These are phyloP conservation scores for Achatina immaculata DNA, from an alignment of 1,140 invertebrate species.

Conservation along the genomic window DNA sequence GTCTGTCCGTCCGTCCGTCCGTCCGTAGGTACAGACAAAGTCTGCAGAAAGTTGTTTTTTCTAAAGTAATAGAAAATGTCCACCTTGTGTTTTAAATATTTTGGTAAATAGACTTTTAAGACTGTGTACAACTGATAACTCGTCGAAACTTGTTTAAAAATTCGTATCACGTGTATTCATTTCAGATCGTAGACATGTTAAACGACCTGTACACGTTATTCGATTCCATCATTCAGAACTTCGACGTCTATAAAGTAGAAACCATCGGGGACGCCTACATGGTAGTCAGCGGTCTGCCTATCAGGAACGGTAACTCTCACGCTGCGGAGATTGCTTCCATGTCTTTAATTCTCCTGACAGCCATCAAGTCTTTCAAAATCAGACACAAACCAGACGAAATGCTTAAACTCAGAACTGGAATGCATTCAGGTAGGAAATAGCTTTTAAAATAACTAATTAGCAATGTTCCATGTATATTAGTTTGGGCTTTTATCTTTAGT, in stretches of 20 bases:
- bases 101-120: no score
- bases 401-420: conserved; percentile 90
- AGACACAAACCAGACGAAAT: conserved; percentile 85
- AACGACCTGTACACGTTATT: conserved; percentile 67
- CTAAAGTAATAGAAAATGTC: no score
- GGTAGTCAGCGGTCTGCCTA: conserved; percentile 81
- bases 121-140: no score
- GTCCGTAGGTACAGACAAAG: no score
- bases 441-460: no score
- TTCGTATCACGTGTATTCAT: no score
- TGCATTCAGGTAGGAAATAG: conserved; percentile 83
- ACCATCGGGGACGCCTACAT: conserved; percentile 68
- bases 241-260: conserved; percentile 68
- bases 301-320: conserved; percentile 89
- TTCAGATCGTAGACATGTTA: conserved; percentile 73
- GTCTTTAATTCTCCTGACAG: conserved; percentile 87
- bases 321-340: conserved; percentile 92
- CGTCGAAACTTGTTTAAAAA: no score
- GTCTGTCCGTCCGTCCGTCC: no score
- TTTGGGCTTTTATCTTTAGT: no score
- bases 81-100: no score
- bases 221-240: conserved; percentile 63
- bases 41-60: no score
- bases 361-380: conserved; percentile 86
- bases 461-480: no score